Evolutionary conservation across 2,797 vertebrate genomes (phyloP), one percentile per base, ranked within the genome.

Genomic region (Spea hammondii): DNA sequence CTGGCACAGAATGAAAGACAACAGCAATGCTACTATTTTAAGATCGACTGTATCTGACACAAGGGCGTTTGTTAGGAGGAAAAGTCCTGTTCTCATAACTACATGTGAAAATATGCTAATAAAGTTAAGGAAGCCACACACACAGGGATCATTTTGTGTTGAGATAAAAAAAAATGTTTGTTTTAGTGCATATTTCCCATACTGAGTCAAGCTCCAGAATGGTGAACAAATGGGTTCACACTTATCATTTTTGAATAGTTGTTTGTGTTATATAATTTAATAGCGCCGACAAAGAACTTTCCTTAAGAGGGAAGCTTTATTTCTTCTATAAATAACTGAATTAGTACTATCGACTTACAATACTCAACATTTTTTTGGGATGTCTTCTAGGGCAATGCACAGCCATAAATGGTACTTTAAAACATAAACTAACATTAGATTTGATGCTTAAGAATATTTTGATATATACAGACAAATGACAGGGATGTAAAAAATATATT

Each of bases 241-340:
- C 72, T 55, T 75, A 70, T 79, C 49, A 69, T 57, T 57, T 17
- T 10, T n/a, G 32, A 49, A 12, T 60, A 54, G 9, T 62, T 51
- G 32, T 79, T 74, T 77, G 17, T 47, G 70, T 77, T 50, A 12
- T 44, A 9, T 77, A 54, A 75, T 70, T 47, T 55, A 70, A 44
- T 68, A 62, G 48, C 55, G 32, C 60, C 69, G 65, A 69, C 60
- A 74, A 74, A 48, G 12, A 55, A 57, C 57, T 54, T 65, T 70
- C 65, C 57, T 74, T 64, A 64, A 53, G 47, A 68, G 17, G 47
- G 12, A 69, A 68, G 70, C 51, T 44, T 14, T 44, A n/a, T 11
- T n/a, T 47, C 55, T 76, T 72, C 62, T 69, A 80, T 76, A 80
- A 78, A 71, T 55, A 65, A 11, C 48, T 46, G 47, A 62, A 45